Conservation (phyloP, 2,888 invertebrate species). For the Panzeria rudis region DNA sequence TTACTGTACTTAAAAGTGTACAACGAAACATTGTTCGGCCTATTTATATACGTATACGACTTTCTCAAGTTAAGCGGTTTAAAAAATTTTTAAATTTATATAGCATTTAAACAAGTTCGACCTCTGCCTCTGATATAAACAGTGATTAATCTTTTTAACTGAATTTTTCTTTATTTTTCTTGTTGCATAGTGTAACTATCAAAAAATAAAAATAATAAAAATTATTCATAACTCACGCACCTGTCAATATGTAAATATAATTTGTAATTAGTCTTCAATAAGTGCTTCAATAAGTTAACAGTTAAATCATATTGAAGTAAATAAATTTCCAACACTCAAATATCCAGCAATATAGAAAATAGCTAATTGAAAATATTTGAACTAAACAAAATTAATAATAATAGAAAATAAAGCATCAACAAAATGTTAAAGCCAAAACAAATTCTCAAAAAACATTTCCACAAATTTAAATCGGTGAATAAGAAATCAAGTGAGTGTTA, state of each 20-base stretch:
- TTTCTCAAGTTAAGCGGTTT: no score
- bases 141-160: constrained; percentile 1
- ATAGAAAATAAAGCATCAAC: background rate
- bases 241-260: constrained; percentile 23
- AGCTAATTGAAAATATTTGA: constrained; percentile 12
- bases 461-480: constrained; percentile 42
- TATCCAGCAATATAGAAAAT: no score
- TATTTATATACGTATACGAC: no score
- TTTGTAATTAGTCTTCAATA: constrained; percentile 58
- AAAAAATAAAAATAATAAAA: constrained; percentile 26
- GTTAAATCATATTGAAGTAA: constrained; percentile 8
- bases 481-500: constrained; percentile 61
- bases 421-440: constrained; percentile 58
- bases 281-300: constrained; percentile 33
- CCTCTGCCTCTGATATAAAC: background rate
- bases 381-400: constrained; percentile 7
- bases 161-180: background rate
- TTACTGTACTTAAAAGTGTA: no score
- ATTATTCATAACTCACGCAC: constrained; percentile 23
- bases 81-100: no score
- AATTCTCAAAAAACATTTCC: constrained; percentile 44
- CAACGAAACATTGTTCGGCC: no score
- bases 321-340: constrained; percentile 13
- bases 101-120: constrained; percentile 35
- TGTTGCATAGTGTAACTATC: background rate